Percentiles rank a stretch among this genome's conserved stretches.
phyloP scores from a whole-genome alignment of 2,888 invertebrate species.

The Ommatoiulus sabulosus region DNA sequence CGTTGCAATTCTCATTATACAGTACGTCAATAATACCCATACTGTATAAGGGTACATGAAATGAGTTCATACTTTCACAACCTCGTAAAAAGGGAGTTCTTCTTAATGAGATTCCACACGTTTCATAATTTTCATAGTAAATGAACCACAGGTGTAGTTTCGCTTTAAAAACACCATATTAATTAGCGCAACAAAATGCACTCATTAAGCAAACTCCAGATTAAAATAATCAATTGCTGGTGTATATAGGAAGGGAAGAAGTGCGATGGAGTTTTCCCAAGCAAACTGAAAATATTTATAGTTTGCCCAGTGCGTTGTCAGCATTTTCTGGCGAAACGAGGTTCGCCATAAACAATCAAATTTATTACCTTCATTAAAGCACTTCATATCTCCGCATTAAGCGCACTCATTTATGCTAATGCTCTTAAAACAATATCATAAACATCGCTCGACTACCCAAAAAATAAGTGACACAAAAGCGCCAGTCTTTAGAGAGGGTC shows the following conservation, averaged over 20 bases:
- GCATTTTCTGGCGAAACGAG: not conserved
- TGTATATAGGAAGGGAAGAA: not conserved
- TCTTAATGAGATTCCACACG: no score
- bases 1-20: no score
- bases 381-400: conserved; percentile 23
- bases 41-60: no score
- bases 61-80: no score
- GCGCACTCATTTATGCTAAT: conserved; percentile 22
- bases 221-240: conserved; percentile 12
- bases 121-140: no score
- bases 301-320: not conserved
- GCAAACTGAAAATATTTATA: conserved; percentile 4
- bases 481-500: not conserved
- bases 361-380: conserved; percentile 28
- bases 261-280: not conserved
- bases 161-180: not conserved
- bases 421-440: conserved; percentile 34
- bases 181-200: not conserved
- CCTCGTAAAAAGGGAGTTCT: no score
- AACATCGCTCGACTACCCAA: conserved; percentile 3
- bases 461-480: not conserved
- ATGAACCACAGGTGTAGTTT: no score
- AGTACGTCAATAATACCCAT: no score
- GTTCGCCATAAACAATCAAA: conserved; percentile 22
- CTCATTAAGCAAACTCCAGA: not conserved